Percentiles rank a stretch among this genome's conserved stretches.
Conservation (phyloP, 1,140 invertebrate genomes). For the Drosophila bifasciata region DNA sequence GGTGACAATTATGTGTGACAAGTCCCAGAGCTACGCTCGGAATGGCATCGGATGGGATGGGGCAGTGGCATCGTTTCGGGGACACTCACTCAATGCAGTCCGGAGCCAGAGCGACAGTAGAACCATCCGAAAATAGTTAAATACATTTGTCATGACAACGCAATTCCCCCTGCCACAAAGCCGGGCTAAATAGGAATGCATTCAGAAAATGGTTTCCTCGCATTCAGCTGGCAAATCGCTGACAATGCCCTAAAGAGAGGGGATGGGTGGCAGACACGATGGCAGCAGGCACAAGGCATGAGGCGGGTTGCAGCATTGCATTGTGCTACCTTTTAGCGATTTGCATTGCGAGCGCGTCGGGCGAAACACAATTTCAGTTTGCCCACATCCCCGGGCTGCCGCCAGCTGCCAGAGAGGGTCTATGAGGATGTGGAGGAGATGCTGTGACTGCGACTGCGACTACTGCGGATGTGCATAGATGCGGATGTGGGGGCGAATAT, state of each 20-base stretch:
- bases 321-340: constrained; percentile 76
- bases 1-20: constrained; percentile 82
- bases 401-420: no score
- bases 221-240: constrained; percentile 78
- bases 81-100: constrained; percentile 41
- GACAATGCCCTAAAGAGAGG: constrained; percentile 72
- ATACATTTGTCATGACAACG: constrained; percentile 81
- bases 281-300: constrained; percentile 17
- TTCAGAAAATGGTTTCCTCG: constrained; percentile 75
- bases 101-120: constrained; percentile 33
- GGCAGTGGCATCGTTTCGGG: constrained; percentile 51
- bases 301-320: constrained; percentile 7
- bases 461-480: constrained; percentile 8
- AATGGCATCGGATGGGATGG: not conserved
- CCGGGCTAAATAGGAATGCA: constrained; percentile 54
- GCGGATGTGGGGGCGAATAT: constrained; percentile 7
- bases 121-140: constrained; percentile 75
- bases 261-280: not conserved
- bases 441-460: no score
- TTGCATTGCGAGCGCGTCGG: constrained; percentile 69
- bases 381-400: constrained; percentile 55
- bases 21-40: constrained; percentile 54
- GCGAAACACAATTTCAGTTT: constrained; percentile 76
- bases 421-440: no score
- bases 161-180: constrained; percentile 17